phyloP scores from a whole-genome alignment of 2,113 vertebrate genomes.

The Colistium nudipinnis region DNA sequence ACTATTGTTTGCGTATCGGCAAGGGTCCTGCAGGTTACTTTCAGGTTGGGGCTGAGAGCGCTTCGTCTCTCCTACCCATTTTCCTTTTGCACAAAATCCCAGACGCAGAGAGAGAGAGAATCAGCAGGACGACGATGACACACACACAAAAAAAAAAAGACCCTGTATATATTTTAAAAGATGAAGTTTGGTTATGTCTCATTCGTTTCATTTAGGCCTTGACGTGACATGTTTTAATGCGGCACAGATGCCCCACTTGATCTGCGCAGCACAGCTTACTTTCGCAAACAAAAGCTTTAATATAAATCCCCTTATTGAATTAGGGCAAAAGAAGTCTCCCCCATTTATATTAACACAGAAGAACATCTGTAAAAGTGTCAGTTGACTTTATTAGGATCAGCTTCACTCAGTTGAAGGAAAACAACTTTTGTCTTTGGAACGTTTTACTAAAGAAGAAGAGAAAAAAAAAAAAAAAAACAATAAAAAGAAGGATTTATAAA shows the following conservation, averaged over 20 bases:
- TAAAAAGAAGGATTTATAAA: slow-evolving; percentile 73
- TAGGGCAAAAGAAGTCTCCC: background rate
- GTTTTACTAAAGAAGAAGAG: slow-evolving; percentile 74
- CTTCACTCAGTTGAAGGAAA: slow-evolving; percentile 83
- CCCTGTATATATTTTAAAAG: slow-evolving; percentile 36
- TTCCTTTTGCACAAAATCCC: slow-evolving; percentile 22
- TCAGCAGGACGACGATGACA: slow-evolving; percentile 24
- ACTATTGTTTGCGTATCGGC: slow-evolving; percentile 81
- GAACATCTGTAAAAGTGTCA: slow-evolving; percentile 73
- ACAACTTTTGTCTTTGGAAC: slow-evolving; percentile 83
- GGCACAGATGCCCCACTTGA: slow-evolving; percentile 12
- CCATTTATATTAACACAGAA: slow-evolving; percentile 40
- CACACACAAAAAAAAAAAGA: too few species aligned
- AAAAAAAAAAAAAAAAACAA: slow-evolving; percentile 76
- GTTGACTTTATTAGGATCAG: slow-evolving; percentile 80
- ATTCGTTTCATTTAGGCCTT: slow-evolving; percentile 44
- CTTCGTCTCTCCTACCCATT: slow-evolving; percentile 44
- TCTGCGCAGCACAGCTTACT: background rate
- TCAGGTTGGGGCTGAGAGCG: slow-evolving; percentile 63
- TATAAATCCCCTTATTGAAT: slow-evolving; percentile 16
- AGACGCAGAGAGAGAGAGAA: slow-evolving; percentile 23
- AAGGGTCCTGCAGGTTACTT: slow-evolving; percentile 79
- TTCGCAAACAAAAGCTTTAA: slow-evolving; percentile 9
- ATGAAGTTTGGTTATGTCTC: slow-evolving; percentile 34
- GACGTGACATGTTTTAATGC: slow-evolving; percentile 28